These are phyloP conservation scores for Cydia amplana DNA, from an alignment of 1,140 invertebrate species.

Conservation along the genomic window DNA sequence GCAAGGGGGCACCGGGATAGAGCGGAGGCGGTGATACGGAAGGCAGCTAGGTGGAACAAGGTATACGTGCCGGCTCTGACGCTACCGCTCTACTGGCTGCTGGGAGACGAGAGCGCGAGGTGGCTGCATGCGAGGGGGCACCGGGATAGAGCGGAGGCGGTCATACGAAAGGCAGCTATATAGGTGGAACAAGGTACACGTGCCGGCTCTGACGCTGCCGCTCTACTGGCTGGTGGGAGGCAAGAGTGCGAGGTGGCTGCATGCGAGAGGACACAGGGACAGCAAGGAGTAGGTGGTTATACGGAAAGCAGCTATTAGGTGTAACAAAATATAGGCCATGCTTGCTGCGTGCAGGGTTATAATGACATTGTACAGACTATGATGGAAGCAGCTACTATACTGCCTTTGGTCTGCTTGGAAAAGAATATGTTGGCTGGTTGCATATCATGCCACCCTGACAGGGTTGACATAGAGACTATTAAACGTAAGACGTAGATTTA, in stretches of 20 bases:
- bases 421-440: no score
- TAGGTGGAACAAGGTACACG: conserved; percentile 67
- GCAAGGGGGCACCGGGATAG: conserved; percentile 65
- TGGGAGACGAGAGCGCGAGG: conserved; percentile 65
- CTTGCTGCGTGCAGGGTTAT: no score
- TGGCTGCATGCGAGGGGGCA: conserved; percentile 84
- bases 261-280: conserved; percentile 74
- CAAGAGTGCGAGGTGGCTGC: conserved; percentile 82
- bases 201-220: conserved; percentile 62
- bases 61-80: conserved; percentile 63
- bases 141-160: conserved; percentile 32
- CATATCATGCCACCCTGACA: no score
- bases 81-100: conserved; percentile 60
- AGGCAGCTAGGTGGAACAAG: conserved; percentile 64
- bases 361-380: no score
- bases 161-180: conserved; percentile 55
- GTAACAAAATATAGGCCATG: conserved; percentile 53
- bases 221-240: conserved; percentile 62
- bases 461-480: no score
- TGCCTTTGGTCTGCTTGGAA: no score
- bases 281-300: conserved; percentile 43
- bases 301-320: conserved; percentile 56
- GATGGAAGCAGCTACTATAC: no score
- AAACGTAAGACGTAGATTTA: no score
- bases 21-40: conserved; percentile 45